Conservation (phyloP, 2,888 invertebrate genomes). For the Volucella zonaria region DNA sequence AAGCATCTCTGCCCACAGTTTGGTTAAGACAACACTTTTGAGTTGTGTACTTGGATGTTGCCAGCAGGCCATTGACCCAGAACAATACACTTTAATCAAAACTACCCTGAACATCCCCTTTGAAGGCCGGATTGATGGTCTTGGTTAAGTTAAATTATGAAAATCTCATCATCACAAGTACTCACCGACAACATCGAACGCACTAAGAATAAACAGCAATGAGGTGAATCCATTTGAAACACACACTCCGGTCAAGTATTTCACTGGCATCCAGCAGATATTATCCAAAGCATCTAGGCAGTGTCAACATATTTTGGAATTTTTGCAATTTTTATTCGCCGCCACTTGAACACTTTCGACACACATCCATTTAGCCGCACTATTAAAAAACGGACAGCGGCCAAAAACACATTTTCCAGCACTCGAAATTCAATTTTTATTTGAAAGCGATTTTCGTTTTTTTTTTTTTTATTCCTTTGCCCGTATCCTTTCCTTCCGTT, state of each 20-base stretch:
- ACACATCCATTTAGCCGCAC: constrained; percentile 43
- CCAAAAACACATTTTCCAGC: not conserved
- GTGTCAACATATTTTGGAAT: constrained; percentile 61
- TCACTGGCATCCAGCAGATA: constrained; percentile 74
- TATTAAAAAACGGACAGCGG: not conserved
- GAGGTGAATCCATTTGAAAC: constrained; percentile 73
- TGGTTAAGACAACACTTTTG: too few relatives aligned
- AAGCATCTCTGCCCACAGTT: too few relatives aligned
- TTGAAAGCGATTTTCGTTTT: not conserved
- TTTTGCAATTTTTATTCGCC: constrained; percentile 8
- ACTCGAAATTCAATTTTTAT: not conserved
- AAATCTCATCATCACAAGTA: not conserved
- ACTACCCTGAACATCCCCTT: too few relatives aligned
- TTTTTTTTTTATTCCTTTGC: not conserved
- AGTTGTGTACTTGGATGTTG: too few relatives aligned
- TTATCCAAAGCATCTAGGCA: constrained; percentile 69
- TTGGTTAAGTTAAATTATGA: not conserved
- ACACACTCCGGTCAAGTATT: constrained; percentile 65
- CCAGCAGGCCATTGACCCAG: too few relatives aligned
- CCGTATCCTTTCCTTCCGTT: not conserved
- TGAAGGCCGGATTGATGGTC: too few relatives aligned
- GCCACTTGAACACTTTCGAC: constrained; percentile 38
- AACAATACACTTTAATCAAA: too few relatives aligned
- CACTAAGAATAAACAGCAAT: constrained; percentile 65
- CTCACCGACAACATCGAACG: constrained; percentile 65